Evolutionary conservation across 92 coral and sea anemone species (phyloP).

Genomic region (Epizoanthus scotinus): DNA sequence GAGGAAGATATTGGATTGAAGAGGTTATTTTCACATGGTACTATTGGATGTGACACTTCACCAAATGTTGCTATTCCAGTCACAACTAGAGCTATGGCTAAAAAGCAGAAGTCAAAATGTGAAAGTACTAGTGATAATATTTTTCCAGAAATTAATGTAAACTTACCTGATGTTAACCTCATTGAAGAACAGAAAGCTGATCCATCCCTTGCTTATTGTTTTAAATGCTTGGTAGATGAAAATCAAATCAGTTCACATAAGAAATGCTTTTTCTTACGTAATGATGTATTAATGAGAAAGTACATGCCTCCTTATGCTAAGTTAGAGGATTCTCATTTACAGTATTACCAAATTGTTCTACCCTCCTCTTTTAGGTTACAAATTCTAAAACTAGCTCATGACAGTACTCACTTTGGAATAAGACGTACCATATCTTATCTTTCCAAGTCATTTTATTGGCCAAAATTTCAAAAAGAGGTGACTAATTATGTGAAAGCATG

Average conservation of each 20-base stretch:
- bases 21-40: constrained; percentile 21
- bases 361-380: constrained; percentile 22
- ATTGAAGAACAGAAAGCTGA: constrained; percentile 21
- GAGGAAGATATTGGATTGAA: constrained; percentile 18
- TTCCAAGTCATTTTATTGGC: constrained; percentile 21
- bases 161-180: constrained; percentile 22
- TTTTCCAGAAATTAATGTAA: constrained; percentile 19
- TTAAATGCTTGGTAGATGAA: constrained; percentile 20
- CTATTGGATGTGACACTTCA: constrained; percentile 22
- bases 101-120: constrained; percentile 20
- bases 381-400: constrained; percentile 20
- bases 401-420: constrained; percentile 21
- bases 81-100: constrained; percentile 22
- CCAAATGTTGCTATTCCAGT: constrained; percentile 22
- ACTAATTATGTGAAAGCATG: constrained; percentile 20
- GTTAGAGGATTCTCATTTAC: constrained; percentile 21
- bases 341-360: constrained; percentile 14
- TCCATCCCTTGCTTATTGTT: constrained; percentile 22
- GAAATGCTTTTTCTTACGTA: constrained; percentile 18
- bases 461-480: constrained; percentile 9
- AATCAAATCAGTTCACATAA: constrained; percentile 20
- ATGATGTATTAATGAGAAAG: constrained; percentile 20
- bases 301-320: constrained; percentile 22
- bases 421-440: constrained; percentile 18
- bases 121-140: constrained; percentile 20